These are phyloP conservation scores for Crotalus helleri DNA, from an alignment of 2,113 vertebrate species.

Conservation along the genomic window DNA sequence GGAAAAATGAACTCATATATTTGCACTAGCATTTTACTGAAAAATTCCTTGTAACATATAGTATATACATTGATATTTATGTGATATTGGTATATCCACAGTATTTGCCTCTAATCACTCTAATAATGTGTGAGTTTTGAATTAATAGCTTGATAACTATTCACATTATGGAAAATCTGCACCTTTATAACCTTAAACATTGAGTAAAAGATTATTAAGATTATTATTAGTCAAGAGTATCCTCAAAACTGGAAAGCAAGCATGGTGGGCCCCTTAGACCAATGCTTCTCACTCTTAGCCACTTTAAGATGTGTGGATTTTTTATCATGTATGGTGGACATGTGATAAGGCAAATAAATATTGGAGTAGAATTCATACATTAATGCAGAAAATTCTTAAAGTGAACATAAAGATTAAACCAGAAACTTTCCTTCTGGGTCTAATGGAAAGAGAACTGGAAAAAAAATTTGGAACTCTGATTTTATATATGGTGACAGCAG, in stretches of 20 bases:
- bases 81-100: background rate
- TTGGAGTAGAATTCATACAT: too few species aligned
- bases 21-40: background rate
- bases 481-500: too few species aligned
- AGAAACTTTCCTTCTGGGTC: too few species aligned
- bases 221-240: background rate
- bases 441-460: too few species aligned
- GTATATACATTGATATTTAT: background rate
- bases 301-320: background rate
- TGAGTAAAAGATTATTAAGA: background rate
- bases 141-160: background rate
- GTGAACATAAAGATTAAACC: too few species aligned
- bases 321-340: too few species aligned
- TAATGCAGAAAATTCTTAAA: too few species aligned
- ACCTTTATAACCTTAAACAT: background rate
- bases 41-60: background rate
- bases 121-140: background rate
- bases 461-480: too few species aligned
- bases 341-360: too few species aligned
- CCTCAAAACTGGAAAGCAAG: background rate
- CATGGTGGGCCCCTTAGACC: background rate
- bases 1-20: background rate
- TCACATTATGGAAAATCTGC: background rate
- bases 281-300: background rate
- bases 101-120: background rate